phyloP scores from a whole-genome alignment of 2,797 vertebrate genomes.

The Taenioides sp. region DNA sequence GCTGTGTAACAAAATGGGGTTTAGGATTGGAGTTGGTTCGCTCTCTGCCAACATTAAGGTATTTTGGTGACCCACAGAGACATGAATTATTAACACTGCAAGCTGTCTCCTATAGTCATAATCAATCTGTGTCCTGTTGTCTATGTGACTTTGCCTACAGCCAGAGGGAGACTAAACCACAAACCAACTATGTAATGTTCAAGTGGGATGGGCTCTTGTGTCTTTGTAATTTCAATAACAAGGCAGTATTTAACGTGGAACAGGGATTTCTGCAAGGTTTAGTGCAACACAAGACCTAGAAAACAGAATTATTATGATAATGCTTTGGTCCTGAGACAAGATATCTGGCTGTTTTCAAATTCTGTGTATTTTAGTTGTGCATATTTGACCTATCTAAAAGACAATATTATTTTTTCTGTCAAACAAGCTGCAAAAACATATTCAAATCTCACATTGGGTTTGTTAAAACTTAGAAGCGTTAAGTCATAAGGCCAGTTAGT shows the following conservation, averaged over 20 bases:
- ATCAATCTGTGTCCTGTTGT: constrained; percentile 47
- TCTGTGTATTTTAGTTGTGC: constrained; percentile 19
- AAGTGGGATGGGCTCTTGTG: constrained; percentile 25
- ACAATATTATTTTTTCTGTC: constrained; percentile 34
- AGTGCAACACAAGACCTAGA: background rate
- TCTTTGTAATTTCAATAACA: constrained; percentile 11
- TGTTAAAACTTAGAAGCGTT: constrained; percentile 29
- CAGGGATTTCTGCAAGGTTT: background rate
- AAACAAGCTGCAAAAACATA: background rate
- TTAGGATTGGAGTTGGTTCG: constrained; percentile 35
- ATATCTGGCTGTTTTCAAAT: background rate
- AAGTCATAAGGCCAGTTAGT: constrained; percentile 48
- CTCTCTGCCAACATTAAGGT: constrained; percentile 22
- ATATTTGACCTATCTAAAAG: constrained; percentile 50
- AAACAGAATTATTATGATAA: constrained; percentile 23
- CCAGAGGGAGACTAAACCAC: constrained; percentile 47
- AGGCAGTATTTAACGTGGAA: background rate
- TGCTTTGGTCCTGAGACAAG: background rate
- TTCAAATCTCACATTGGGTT: too few relatives aligned
- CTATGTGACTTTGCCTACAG: constrained; percentile 57
- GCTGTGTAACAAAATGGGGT: constrained; percentile 2
- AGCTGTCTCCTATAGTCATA: constrained; percentile 58
- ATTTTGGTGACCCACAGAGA: constrained; percentile 46
- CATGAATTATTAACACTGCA: constrained; percentile 70
- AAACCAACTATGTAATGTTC: constrained; percentile 37